These are phyloP conservation scores for Bothrops alternatus DNA, from an alignment of 2,797 vertebrate species.

Conservation along the genomic window DNA sequence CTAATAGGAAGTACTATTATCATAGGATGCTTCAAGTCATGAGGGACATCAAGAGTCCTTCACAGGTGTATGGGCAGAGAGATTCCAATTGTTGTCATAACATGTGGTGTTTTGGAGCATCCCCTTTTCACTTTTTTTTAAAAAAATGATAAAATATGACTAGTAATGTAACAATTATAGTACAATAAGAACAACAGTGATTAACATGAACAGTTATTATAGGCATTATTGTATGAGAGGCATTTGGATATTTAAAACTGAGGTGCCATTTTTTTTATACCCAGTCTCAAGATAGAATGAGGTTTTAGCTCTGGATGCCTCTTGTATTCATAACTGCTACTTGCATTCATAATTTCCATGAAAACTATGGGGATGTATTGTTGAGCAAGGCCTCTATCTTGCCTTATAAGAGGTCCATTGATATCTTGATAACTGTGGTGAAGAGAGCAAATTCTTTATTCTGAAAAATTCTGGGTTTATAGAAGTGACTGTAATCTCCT, in stretches of 20 bases:
- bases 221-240: background rate
- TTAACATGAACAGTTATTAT: background rate
- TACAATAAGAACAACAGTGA: background rate
- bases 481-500: background rate
- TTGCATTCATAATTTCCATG: background rate
- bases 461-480: background rate
- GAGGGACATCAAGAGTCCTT: background rate
- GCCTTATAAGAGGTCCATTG: background rate
- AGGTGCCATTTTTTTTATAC: background rate
- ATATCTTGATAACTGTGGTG: background rate
- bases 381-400: background rate
- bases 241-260: background rate
- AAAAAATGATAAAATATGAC: background rate
- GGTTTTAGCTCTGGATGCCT: background rate
- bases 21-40: background rate
- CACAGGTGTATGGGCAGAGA: background rate
- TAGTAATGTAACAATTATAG: background rate
- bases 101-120: background rate
- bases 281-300: background rate
- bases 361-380: background rate
- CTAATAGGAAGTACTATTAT: background rate
- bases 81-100: background rate
- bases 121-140: background rate
- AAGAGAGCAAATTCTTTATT: background rate
- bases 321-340: background rate